Percentiles rank a stretch among this genome's conserved stretches.
Conservation (phyloP, 2,797 vertebrate genomes). For the Manis crassicaudata region DNA sequence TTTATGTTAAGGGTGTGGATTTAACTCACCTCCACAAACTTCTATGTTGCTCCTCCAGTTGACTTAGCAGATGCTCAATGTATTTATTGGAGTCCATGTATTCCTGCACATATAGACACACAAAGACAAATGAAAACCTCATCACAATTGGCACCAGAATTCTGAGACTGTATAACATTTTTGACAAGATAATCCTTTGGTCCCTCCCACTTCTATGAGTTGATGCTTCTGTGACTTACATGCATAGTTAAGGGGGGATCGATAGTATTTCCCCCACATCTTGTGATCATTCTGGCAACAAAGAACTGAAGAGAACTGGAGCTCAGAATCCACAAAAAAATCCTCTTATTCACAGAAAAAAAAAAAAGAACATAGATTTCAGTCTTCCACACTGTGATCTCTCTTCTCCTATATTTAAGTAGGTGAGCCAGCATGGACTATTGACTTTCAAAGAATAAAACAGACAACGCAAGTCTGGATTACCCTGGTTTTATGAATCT, state of each 20-base stretch:
- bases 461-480: not conserved
- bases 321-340: not conserved
- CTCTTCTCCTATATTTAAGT: not conserved
- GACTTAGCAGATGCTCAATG: constrained; percentile 91
- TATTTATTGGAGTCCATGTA: constrained; percentile 94
- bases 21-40: constrained; percentile 91
- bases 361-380: not conserved
- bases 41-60: constrained; percentile 92
- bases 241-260: not conserved
- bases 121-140: not conserved
- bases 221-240: not conserved
- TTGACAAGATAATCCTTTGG: not conserved
- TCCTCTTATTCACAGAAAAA: not conserved
- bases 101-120: constrained; percentile 86
- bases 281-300: not conserved
- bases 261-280: not conserved
- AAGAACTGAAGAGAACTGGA: not conserved
- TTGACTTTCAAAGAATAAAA: not conserved
- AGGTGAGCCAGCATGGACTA: not conserved
- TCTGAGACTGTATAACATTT: not conserved
- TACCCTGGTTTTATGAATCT: not conserved
- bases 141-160: not conserved
- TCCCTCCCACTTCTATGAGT: not conserved
- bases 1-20: not conserved
- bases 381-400: not conserved